Percentiles rank a stretch among this genome's conserved stretches.
These are phyloP conservation scores for Hedya salicella DNA, from an alignment of 2,888 invertebrate genomes.

Conservation along the genomic window DNA sequence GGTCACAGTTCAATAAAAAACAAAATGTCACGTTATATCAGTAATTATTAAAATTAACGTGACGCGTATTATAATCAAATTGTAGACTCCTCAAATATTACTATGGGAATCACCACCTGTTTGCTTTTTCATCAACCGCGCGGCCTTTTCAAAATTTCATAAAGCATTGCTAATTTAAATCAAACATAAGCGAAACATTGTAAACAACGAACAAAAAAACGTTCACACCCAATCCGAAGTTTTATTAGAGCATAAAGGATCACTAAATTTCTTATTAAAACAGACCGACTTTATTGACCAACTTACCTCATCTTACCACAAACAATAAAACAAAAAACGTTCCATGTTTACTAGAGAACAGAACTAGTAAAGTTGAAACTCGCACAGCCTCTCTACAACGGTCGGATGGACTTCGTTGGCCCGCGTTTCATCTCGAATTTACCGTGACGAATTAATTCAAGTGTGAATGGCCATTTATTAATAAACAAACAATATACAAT, in stretches of 20 bases:
- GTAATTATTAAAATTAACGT: constrained; percentile 23
- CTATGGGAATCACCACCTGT: constrained; percentile 31
- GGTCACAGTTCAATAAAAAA: neutral
- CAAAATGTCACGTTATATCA: neutral
- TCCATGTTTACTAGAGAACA: constrained; percentile 20
- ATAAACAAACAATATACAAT: constrained; percentile 45
- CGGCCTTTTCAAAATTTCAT: neutral
- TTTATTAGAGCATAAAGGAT: constrained; percentile 65
- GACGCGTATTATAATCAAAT: constrained; percentile 17
- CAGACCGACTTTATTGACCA: constrained; percentile 60
- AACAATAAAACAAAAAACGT: constrained; percentile 38
- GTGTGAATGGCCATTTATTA: constrained; percentile 44
- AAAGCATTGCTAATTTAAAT: constrained; percentile 55
- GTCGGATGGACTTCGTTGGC: constrained; percentile 57
- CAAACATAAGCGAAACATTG: constrained; percentile 55
- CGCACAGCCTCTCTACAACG: constrained; percentile 41
- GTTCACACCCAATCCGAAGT: constrained; percentile 70
- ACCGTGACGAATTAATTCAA: constrained; percentile 63
- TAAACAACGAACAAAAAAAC: constrained; percentile 58
- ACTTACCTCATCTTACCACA: constrained; percentile 35
- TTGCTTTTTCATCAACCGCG: neutral
- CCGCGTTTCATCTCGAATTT: constrained; percentile 65
- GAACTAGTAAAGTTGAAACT: constrained; percentile 44
- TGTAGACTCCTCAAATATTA: constrained; percentile 9
- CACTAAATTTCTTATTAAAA: constrained; percentile 72